Evolutionary conservation across 2,113 vertebrate genomes (phyloP), one percentile per base, ranked within the genome.

Genomic region (Aleadryas rufinucha): DNA sequence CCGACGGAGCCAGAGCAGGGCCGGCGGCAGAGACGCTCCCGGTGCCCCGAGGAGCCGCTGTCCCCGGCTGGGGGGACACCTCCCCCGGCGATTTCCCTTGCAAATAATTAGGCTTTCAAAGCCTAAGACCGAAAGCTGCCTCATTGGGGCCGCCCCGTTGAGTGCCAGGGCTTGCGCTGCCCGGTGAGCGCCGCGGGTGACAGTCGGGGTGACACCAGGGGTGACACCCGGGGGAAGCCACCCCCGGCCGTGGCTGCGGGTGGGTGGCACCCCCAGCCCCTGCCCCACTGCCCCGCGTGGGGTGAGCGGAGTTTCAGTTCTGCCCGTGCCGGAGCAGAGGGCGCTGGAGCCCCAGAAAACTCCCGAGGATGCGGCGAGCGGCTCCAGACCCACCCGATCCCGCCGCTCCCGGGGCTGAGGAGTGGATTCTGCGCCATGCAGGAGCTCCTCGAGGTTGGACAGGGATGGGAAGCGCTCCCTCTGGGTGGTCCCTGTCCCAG

Each of bases 291-390:
- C 2, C 20, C 7, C 13, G 26, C 1, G 7, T 2, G 11, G 63
- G 77, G 39, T 1, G 68, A 82, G 81, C 57, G 53, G 59, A 76
- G 28, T 17, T 89, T 63, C 90, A 87, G 66, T 90, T 94, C 93
- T 91, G 87, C 18, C 83, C 42, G 2, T 49, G 84, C 75, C 69
- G 93, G 93, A 96, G n/a, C 87, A 96, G 94, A 97, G 95, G 97
- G 95, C 86, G 84, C 96, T 91, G 95, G 93, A 97, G 95, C 71
- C 89, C 49, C 69, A 71, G 21, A 5, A 83, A 97, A 95, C 9
- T 61, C 63, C 60, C 19, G 15, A 39, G 35, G 80, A 87, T 71
- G 89, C 64, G 11, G 93, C 19, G 45, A 56, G 59, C 10, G 21
- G 41, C 39, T 79, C 14, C 39, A 5, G 28, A 12, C 3, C 26